These are phyloP conservation scores for Melanotaenia maccullochi DNA, from an alignment of 2,797 vertebrate genomes.

Conservation along the genomic window DNA sequence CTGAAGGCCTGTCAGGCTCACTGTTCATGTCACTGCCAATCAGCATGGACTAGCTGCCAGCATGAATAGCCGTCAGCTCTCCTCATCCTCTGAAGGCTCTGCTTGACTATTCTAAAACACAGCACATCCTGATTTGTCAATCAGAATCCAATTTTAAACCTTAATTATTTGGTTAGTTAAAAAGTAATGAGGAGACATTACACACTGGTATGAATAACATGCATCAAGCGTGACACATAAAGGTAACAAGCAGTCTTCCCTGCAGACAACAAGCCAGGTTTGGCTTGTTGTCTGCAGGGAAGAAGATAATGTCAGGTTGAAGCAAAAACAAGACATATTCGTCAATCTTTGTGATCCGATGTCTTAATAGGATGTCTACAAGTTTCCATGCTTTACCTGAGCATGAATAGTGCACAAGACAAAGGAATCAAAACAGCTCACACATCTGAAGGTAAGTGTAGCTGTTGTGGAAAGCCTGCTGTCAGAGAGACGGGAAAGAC, in stretches of 20 bases:
- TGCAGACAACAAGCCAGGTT: conserved; percentile 5
- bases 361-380: conserved; percentile 28
- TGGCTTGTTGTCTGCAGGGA: conserved; percentile 32
- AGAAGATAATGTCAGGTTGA: conserved; percentile 23
- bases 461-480: neutral
- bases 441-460: conserved; percentile 4
- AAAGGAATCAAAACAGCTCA: neutral
- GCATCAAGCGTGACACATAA: conserved; percentile 30
- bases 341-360: conserved; percentile 16
- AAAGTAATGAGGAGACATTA: conserved; percentile 57
- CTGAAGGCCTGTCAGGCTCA: conserved; percentile 51
- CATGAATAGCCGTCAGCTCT: conserved; percentile 17
- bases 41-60: conserved; percentile 30
- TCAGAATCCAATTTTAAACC: conserved; percentile 68
- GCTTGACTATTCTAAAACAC: conserved; percentile 25
- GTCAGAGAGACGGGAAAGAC: neutral
- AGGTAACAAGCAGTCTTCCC: conserved; percentile 7
- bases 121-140: conserved; percentile 38
- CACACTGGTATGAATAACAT: conserved; percentile 39
- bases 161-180: conserved; percentile 57
- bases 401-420: neutral
- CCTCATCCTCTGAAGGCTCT: conserved; percentile 21
- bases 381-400: neutral
- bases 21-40: conserved; percentile 56
- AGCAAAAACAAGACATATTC: conserved; percentile 19